Base-by-base conservation (phyloP, 2,888 invertebrate species). In the Smittia aterrima region DNA sequence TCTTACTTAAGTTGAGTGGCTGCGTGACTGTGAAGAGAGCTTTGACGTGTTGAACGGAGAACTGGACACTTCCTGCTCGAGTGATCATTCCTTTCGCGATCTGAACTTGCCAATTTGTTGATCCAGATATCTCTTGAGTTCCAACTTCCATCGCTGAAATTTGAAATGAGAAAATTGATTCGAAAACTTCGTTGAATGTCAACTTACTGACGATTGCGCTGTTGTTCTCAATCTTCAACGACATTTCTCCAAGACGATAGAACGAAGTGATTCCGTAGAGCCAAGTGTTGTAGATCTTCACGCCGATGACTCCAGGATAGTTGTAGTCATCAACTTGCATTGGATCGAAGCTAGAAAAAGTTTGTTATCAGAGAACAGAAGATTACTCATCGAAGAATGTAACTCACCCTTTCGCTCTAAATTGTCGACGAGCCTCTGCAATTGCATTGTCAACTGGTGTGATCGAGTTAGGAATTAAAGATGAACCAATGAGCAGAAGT, bases 371-470 rank as follows among this genome's bases (percentile, higher is more conserved):
- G 58, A 22, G 3, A 22, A 18, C 58, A 58, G 11, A 47, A 11
- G 2, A 9, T 20, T 24, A 47, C 27, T 74, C 25, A n/a, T 24
- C 24, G 27, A 71, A 58, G 22, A 11, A 20, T 58, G 20, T 32
- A 25, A 62, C 11, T 72, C 24, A 72, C 72, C 32, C 82, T 78
- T 81, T 80, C 22, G 84, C 80, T 1, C 86, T 83, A 0, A 95
- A 89, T 79, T 89, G 87, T 77, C 89, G 89, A 9, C 93, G 85
- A 0, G 87, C 87, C 79, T 92, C 90, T 0, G 91, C 88, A 53
- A 95, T 87, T 1, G 91, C 88, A 86, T 92, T 91, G 79, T 95
- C 95, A 75, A 94, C 84, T 0, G 94, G 94, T 13, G 93, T 90
- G 78, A 94, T 91, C 0, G 93, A 93, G 80, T 93, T 93, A 0